phyloP scores from a whole-genome alignment of 2,888 invertebrate species.

The Perdita meconis region DNA sequence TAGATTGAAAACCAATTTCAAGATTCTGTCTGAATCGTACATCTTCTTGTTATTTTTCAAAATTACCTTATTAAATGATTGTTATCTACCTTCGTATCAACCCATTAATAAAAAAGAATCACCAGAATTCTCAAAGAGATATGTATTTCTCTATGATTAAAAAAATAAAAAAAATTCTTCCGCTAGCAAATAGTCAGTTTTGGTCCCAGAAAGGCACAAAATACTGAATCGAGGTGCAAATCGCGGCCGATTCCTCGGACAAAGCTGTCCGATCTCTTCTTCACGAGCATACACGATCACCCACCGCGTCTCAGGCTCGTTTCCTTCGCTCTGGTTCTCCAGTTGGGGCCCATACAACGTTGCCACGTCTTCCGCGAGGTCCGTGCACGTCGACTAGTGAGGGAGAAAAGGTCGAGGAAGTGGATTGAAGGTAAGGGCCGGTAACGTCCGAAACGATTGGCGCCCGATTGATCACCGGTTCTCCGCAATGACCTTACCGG shows the following conservation, averaged over 20 bases:
- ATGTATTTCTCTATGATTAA: no score
- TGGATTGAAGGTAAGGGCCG: slow-evolving; percentile 63
- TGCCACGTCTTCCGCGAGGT: slow-evolving; percentile 63
- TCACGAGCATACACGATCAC: slow-evolving; percentile 47
- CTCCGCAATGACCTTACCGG: slow-evolving; percentile 57
- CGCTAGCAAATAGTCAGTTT: no score
- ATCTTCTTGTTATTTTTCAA: no score
- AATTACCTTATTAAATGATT: no score
- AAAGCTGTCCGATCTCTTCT: slow-evolving; percentile 57
- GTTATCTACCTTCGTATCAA: no score
- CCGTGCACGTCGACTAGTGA: slow-evolving; percentile 45
- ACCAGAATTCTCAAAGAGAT: no score
- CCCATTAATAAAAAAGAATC: no score
- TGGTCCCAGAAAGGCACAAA: background rate
- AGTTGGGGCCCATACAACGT: slow-evolving; percentile 61
- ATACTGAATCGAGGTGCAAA: slow-evolving; percentile 24
- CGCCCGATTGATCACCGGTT: slow-evolving; percentile 62
- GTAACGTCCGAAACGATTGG: slow-evolving; percentile 68
- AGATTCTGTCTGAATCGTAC: no score
- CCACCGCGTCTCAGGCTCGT: slow-evolving; percentile 42
- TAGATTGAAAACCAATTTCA: no score
- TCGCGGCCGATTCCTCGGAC: slow-evolving; percentile 50
- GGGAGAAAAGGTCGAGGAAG: slow-evolving; percentile 64
- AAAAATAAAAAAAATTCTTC: no score
- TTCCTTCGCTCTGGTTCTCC: slow-evolving; percentile 53